These are phyloP conservation scores for Cyanoramphus novaezelandiae DNA, from an alignment of 2,113 vertebrate species.

Conservation along the genomic window DNA sequence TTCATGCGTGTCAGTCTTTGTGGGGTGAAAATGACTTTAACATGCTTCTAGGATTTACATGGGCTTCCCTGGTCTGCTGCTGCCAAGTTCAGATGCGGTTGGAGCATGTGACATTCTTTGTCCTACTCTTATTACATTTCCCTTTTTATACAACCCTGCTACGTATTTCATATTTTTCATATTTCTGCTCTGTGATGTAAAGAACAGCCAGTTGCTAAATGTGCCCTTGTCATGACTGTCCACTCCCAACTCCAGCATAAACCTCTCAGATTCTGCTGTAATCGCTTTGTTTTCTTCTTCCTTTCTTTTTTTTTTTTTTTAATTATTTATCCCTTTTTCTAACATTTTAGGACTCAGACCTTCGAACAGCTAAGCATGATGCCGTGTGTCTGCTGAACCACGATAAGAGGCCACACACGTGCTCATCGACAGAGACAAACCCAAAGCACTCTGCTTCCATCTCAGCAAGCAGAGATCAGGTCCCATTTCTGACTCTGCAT, in stretches of 20 bases:
- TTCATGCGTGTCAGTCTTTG: conserved; percentile 12
- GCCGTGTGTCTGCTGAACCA: neutral
- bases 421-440: neutral
- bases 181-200: conserved; percentile 40
- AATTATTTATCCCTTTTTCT: neutral
- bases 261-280: neutral
- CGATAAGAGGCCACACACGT: neutral
- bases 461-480: neutral
- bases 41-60: conserved; percentile 58
- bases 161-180: conserved; percentile 56
- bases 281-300: neutral
- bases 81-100: conserved; percentile 56
- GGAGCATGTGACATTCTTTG: conserved; percentile 52
- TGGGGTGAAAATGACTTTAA: conserved; percentile 64
- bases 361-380: neutral
- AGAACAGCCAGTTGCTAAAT: neutral
- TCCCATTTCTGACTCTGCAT: neutral
- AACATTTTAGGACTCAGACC: neutral
- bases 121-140: conserved; percentile 48
- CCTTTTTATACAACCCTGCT: conserved; percentile 15
- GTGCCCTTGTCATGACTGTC: neutral
- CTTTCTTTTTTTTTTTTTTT: neutral
- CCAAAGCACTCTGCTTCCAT: neutral
- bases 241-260: neutral
- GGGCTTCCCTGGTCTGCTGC: conserved; percentile 56